Evolutionary conservation across 2,113 vertebrate genomes (phyloP), one percentile per base, ranked within the genome.

Genomic region (Raphicerus campestris): DNA sequence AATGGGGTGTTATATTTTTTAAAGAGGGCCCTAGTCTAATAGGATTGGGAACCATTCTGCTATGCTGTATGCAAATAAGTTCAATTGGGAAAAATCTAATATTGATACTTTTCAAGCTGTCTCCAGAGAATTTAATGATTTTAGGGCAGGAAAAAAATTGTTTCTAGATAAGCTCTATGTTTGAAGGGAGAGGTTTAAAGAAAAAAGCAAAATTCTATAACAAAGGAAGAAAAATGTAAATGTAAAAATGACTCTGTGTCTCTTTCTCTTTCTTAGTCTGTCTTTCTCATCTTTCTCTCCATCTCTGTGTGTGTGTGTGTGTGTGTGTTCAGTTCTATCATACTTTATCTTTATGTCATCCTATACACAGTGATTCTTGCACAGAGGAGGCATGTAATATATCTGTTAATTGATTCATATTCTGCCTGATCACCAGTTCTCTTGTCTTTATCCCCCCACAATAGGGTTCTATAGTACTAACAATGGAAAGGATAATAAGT

Each of bases 401-500:
- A 30, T 63, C 42, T 73, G 61, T 39, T 97, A 93, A 97, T 94
- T 88, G 92, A 96, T 85, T 96, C 87, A 42, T 91, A 95, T 91
- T 94, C 88, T 73, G 42, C 32, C 92, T 85, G 85, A 73, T 87
- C 26, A 60, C 80, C 51, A 35, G 42, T 61, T 87, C 87, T 81
- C 90, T 87, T 84, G 60, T 75, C 45, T 42, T 92, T 56, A 39
- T 70, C 87, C 84, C 60, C 61, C 16, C 60, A 82, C 93, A 96
- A 32, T 49, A 97, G 66, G 61, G 75, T 93, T 98, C 96, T 93
- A 83, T 47, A 94, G 39, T 14, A 85, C 86, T 87, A 78, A 94
- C 92, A 96, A 86, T 75, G 73, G 55, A 51, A 92, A 82, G 82
- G 90, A 95, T 97, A 94, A 96, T 88, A 93, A 97, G 91, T 82